Conservation (phyloP, 2,888 invertebrate genomes). For the Xestia rhomboidea region DNA sequence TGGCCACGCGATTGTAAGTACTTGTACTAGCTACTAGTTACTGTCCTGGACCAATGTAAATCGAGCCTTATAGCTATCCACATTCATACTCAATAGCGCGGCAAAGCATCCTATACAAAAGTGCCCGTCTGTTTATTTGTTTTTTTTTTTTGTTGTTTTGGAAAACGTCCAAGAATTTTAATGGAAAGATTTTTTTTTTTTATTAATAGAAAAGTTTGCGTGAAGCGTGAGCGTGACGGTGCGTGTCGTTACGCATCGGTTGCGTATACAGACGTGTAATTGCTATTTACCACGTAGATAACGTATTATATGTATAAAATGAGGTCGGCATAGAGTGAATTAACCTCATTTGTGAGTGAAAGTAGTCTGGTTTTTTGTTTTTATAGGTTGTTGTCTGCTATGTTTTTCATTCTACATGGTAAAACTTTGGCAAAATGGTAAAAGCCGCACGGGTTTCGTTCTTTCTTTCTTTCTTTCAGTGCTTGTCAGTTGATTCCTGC, state of each 20-base stretch:
- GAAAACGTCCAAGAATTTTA: slow-evolving; percentile 53
- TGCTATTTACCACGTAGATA: slow-evolving; percentile 60
- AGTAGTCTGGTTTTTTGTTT: slow-evolving; percentile 10
- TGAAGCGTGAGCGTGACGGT: slow-evolving; percentile 60
- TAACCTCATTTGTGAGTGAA: slow-evolving; percentile 57
- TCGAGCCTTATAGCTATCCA: not conserved
- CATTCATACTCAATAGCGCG: slow-evolving; percentile 6
- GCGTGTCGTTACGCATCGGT: slow-evolving; percentile 66
- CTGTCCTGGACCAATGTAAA: no score
- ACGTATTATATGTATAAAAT: slow-evolving; percentile 46
- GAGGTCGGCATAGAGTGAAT: slow-evolving; percentile 55
- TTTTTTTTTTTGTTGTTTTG: slow-evolving; percentile 42
- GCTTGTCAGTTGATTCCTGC: no score
- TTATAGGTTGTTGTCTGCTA: no score
- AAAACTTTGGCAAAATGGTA: not conserved
- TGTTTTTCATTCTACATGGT: not conserved
- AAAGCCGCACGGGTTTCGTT: not conserved
- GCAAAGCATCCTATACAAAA: slow-evolving; percentile 21
- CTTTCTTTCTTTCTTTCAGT: no score
- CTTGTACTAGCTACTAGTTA: not conserved
- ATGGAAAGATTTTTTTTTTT: slow-evolving; percentile 46
- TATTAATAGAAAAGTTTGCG: slow-evolving; percentile 53
- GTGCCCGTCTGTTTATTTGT: slow-evolving; percentile 8
- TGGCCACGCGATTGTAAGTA: no score
- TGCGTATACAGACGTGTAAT: slow-evolving; percentile 58